Evolutionary conservation across 2,888 invertebrate genomes (phyloP), one percentile per base, ranked within the genome.

Genomic region (Serripes groenlandicus): DNA sequence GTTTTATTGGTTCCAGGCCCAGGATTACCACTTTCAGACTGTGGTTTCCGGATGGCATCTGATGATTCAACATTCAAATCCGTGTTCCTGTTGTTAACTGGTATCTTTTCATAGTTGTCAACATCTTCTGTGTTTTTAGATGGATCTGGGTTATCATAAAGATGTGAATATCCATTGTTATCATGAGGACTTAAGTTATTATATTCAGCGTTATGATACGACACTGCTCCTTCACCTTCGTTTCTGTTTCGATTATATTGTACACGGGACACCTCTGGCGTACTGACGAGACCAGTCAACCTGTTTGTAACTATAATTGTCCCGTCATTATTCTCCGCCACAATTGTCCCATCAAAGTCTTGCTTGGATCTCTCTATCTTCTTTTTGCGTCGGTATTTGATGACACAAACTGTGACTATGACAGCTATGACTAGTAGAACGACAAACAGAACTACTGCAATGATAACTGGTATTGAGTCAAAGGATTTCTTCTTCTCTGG

Each of bases 381-480:
- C 28, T 56, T 18, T 1, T 35, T 15, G 9, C 30, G 52, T 32
- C 60, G 68, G 15, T 52, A 62, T 42, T 62, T 75, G 3, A 28
- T 26, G 28, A 71, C 26, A n/a, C 64, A 28, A 32, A 56, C 75
- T 7, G 69, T n/a, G 15, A 84, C 64, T 28, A 86, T 62, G 3
- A 84, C n/a, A 18, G 78, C 77, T 21, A 86, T 76, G 18, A 83
- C 69, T 1, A 85, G 37, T 3, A 88, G 49, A 21, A 78, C 72
- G 21, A 87, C 68, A 37, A 83, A 78, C 23, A 82, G 30, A n/a
- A 81, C 64, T 32, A 86, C 85, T 11, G 83, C 78, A 15, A 85
- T 78, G 21, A 87, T 69, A 4, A 89, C 52, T 11, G 86, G 81
- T 18, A 76, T 56, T 4, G 80, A 30, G 52, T 85, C 76, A 42